These are phyloP conservation scores for Littorina saxatilis DNA, from an alignment of 1,140 invertebrate species.

Conservation along the genomic window DNA sequence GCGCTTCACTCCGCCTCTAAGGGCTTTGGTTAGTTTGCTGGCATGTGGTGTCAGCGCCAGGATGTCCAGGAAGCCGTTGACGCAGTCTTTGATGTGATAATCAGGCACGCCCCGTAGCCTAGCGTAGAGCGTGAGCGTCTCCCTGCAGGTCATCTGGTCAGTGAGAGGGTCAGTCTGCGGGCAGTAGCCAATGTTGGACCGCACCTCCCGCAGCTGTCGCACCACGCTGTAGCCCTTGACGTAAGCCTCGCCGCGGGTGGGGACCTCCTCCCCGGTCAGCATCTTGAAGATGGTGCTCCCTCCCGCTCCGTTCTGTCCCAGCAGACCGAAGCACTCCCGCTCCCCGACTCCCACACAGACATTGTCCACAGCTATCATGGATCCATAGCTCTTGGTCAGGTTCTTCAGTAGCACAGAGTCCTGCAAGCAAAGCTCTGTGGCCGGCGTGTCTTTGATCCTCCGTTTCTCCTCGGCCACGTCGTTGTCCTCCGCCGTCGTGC, in stretches of 20 bases:
- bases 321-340: constrained; percentile 90
- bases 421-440: constrained; percentile 29
- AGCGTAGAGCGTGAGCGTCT: too few species aligned
- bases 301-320: constrained; percentile 91
- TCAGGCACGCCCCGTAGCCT: too few species aligned
- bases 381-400: constrained; percentile 79
- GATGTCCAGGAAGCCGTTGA: too few species aligned
- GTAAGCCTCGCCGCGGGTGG: constrained; percentile 66
- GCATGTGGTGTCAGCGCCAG: too few species aligned
- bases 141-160: too few species aligned
- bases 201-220: constrained; percentile 75
- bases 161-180: too few species aligned
- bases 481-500: constrained; percentile 41
- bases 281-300: constrained; percentile 91
- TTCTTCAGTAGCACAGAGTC: constrained; percentile 70
- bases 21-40: too few species aligned
- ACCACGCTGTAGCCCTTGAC: constrained; percentile 61
- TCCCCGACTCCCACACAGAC: constrained; percentile 82
- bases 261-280: constrained; percentile 81
- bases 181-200: too few species aligned
- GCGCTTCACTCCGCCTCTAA: constrained; percentile 76
- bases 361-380: constrained; percentile 82
- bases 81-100: too few species aligned
- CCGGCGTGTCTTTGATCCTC: constrained; percentile 50
- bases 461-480: constrained; percentile 56